Evolutionary conservation across 2,113 vertebrate genomes (phyloP).

Genomic region (Menura novaehollandiae): DNA sequence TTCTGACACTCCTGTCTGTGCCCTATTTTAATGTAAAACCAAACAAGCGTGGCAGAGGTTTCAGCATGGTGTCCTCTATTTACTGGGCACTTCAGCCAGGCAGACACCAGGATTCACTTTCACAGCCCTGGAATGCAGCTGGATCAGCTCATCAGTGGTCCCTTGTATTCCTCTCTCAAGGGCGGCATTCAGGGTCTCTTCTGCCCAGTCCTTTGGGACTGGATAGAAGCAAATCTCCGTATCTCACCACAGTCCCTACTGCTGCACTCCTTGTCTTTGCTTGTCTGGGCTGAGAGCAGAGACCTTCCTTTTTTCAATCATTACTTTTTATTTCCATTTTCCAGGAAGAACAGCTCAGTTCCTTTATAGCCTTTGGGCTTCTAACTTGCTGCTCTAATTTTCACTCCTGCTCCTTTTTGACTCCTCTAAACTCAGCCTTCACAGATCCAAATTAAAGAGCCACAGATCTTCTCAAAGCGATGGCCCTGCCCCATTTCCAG

Average conservation of each 20-base stretch:
- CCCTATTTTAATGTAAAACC: not conserved
- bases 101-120: not conserved
- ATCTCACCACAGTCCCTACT: not conserved
- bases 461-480: not conserved
- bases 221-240: not conserved
- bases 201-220: not conserved
- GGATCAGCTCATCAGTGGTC: not conserved
- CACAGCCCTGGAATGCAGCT: not conserved
- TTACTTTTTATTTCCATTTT: not conserved
- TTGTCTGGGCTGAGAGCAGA: not conserved
- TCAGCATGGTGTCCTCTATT: not conserved
- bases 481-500: not conserved
- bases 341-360: not conserved
- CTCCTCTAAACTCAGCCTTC: not conserved
- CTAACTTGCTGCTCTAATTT: not conserved
- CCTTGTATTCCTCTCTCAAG: not conserved
- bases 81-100: not conserved
- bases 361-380: not conserved
- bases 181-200: not conserved
- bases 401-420: not conserved
- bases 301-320: not conserved
- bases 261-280: not conserved
- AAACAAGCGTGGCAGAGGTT: not conserved
- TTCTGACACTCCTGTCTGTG: slow-evolving; percentile 15
- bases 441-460: not conserved